A percentile compares a stretch with the other conserved stretches of the same genome.
These are phyloP conservation scores for Zaprionus gabonicus DNA, from an alignment of 1,140 invertebrate genomes.

Conservation along the genomic window DNA sequence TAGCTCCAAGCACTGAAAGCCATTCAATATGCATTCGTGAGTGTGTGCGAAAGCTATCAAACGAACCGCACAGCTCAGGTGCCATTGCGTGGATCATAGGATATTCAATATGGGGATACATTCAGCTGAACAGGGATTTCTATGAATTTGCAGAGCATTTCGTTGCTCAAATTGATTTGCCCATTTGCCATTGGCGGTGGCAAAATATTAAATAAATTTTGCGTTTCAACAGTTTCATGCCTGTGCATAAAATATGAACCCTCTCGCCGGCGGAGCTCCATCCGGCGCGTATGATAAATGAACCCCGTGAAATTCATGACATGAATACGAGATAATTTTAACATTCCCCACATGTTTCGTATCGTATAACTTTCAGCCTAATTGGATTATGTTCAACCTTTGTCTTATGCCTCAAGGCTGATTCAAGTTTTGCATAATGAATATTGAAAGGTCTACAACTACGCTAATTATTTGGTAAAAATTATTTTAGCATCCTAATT, in stretches of 20 bases:
- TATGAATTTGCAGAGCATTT: constrained; percentile 14
- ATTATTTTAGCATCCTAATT: neutral
- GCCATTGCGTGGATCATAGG: neutral
- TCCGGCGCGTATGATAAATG: constrained; percentile 41
- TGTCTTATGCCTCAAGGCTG: neutral
- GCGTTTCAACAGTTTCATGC: constrained; percentile 48
- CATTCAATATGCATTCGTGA: constrained; percentile 43
- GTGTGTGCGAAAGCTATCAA: neutral
- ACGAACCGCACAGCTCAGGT: constrained; percentile 30
- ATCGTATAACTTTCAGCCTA: neutral
- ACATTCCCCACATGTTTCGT: neutral
- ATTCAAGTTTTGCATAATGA: constrained; percentile 16
- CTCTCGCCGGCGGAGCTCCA: neutral
- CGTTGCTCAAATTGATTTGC: constrained; percentile 55
- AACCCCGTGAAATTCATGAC: constrained; percentile 41
- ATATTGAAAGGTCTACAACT: neutral
- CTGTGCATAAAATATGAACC: constrained; percentile 41
- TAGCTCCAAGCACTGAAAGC: constrained; percentile 38
- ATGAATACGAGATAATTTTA: constrained; percentile 35
- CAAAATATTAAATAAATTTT: constrained; percentile 26
- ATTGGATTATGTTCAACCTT: neutral
- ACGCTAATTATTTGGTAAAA: neutral
- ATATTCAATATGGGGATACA: constrained; percentile 25
- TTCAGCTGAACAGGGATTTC: constrained; percentile 24
- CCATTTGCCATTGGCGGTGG: constrained; percentile 9